Evolutionary conservation across 2,888 invertebrate genomes (phyloP).

Genomic region (Drosophila dives): DNA sequence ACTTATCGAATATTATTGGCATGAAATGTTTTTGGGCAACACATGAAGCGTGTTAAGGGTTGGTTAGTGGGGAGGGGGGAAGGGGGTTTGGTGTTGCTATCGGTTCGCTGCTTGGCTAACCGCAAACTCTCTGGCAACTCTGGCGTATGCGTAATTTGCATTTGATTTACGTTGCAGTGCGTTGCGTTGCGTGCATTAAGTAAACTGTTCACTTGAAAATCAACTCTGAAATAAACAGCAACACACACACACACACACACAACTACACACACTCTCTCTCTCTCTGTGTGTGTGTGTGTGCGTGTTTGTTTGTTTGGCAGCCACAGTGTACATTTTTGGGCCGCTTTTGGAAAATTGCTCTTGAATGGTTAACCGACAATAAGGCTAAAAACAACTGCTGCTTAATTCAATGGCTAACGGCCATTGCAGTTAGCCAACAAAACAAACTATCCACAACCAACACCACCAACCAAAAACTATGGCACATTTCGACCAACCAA

Average conservation of each 20-base stretch:
- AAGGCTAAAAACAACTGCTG: slow-evolving; percentile 65
- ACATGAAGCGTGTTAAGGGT: slow-evolving; percentile 23
- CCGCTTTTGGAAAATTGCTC: slow-evolving; percentile 64
- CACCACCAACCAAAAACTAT: not conserved
- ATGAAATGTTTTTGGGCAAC: slow-evolving; percentile 54
- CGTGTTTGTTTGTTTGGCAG: slow-evolving; percentile 22
- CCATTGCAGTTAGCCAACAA: slow-evolving; percentile 50
- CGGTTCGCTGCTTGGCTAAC: slow-evolving; percentile 54
- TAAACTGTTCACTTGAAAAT: slow-evolving; percentile 82
- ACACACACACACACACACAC: slow-evolving; percentile 54
- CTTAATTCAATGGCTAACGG: slow-evolving; percentile 61
- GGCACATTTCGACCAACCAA: slow-evolving; percentile 48
- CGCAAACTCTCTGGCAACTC: slow-evolving; percentile 70
- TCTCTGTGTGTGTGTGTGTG: not conserved
- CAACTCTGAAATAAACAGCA: slow-evolving; percentile 78
- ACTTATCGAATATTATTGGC: slow-evolving; percentile 77
- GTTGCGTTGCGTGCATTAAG: slow-evolving; percentile 64
- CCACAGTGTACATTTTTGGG: slow-evolving; percentile 58
- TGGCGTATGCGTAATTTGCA: slow-evolving; percentile 77
- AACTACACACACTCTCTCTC: slow-evolving; percentile 22
- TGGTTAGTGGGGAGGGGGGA: not conserved
- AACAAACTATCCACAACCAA: not conserved
- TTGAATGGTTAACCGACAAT: slow-evolving; percentile 74
- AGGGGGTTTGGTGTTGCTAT: slow-evolving; percentile 1
- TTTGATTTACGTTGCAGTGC: slow-evolving; percentile 56